phyloP scores from a whole-genome alignment of 2,113 vertebrate species.

The Archocentrus centrarchus region DNA sequence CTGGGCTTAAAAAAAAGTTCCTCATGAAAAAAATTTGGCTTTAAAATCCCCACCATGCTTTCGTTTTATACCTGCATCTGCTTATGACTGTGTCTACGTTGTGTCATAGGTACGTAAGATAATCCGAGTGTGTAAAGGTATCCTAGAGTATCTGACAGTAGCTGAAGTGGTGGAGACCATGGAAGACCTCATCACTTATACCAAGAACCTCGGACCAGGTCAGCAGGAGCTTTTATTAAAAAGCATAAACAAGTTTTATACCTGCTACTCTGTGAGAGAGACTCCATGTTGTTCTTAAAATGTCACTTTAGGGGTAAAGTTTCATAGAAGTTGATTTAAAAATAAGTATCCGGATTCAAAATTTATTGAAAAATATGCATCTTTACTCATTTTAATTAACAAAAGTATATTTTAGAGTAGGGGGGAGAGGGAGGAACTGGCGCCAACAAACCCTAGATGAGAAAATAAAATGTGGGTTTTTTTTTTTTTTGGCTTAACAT shows the following conservation, averaged over 20 bases:
- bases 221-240: slow-evolving; percentile 12
- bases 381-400: background rate
- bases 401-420: background rate
- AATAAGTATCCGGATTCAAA: background rate
- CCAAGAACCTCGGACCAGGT: slow-evolving; percentile 99
- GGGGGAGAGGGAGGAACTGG: background rate
- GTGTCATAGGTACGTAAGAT: slow-evolving; percentile 93
- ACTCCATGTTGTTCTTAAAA: background rate
- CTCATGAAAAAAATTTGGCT: background rate
- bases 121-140: slow-evolving; percentile 98
- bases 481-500: too few relatives aligned
- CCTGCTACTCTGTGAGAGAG: background rate
- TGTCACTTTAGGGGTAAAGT: background rate
- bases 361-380: background rate
- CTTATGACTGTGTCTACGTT: slow-evolving; percentile 32
- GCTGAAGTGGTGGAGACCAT: slow-evolving; percentile 98
- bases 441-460: background rate
- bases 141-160: slow-evolving; percentile 96
- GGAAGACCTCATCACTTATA: slow-evolving; percentile 99
- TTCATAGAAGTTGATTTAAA: background rate
- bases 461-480: too few relatives aligned
- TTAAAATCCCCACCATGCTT: background rate
- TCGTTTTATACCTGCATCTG: background rate
- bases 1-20: slow-evolving; percentile 21
- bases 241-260: background rate